Conservation (phyloP, 2,888 invertebrate genomes). For the Meteorus colon region DNA sequence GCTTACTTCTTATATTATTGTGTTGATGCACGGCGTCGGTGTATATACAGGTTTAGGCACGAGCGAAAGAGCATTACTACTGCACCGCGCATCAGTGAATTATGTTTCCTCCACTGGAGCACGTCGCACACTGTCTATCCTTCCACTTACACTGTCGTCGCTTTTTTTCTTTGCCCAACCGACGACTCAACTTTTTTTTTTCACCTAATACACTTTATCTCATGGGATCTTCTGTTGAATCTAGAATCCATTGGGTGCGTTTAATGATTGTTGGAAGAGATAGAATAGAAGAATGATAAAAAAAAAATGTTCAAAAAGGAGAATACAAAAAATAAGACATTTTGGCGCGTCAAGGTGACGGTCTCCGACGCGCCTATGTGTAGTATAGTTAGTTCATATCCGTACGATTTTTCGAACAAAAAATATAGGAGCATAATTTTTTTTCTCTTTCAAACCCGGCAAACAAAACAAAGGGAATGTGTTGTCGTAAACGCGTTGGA, state of each 20-base stretch:
- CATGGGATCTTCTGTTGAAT: conserved; percentile 26
- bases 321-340: conserved; percentile 12
- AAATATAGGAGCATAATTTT: conserved; percentile 11
- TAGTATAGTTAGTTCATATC: conserved; percentile 5
- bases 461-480: conserved; percentile 40
- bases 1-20: conserved; percentile 20
- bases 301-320: conserved; percentile 9
- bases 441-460: background rate
- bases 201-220: conserved; percentile 37
- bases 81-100: conserved; percentile 49
- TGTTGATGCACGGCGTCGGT: conserved; percentile 19
- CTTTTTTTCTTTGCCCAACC: conserved; percentile 1
- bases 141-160: conserved; percentile 22
- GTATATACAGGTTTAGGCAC: conserved; percentile 4
- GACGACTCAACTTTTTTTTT: conserved; percentile 22
- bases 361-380: conserved; percentile 21
- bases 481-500: conserved; percentile 61
- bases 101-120: conserved; percentile 51
- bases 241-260: conserved; percentile 34
- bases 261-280: conserved; percentile 27
- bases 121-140: conserved; percentile 45
- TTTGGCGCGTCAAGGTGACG: conserved; percentile 32
- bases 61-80: conserved; percentile 24
- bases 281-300: conserved; percentile 7
- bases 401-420: conserved; percentile 3